These are phyloP conservation scores for Propithecus perrieri DNA, from an alignment of 2,797 vertebrate genomes.

Conservation along the genomic window DNA sequence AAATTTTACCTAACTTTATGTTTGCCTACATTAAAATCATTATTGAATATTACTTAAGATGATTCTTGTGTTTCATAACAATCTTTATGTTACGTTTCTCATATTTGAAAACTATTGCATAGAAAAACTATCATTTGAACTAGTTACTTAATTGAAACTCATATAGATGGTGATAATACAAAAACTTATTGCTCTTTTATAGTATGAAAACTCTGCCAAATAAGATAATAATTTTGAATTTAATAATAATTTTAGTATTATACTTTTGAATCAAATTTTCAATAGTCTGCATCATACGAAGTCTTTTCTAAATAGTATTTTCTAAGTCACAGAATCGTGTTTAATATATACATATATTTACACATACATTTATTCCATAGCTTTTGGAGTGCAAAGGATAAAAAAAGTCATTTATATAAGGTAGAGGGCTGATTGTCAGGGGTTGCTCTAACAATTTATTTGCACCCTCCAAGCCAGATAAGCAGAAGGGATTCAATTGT, in stretches of 20 bases:
- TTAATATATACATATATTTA: background rate
- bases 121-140: background rate
- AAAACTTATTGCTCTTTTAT: background rate
- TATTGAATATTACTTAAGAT: background rate
- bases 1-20: background rate
- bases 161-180: background rate
- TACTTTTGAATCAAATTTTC: background rate
- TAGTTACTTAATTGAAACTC: background rate
- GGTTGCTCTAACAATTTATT: background rate
- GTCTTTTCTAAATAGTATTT: background rate
- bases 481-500: background rate
- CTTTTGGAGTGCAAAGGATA: background rate
- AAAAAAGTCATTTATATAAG: conserved; percentile 1
- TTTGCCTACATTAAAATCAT: background rate
- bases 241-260: background rate
- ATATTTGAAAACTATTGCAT: background rate
- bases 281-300: background rate
- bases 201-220: background rate
- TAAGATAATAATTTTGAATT: background rate
- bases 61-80: background rate
- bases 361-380: background rate
- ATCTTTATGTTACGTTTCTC: background rate
- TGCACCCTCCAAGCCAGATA: background rate
- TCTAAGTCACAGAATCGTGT: background rate
- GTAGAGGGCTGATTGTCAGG: background rate